These are phyloP conservation scores for Aphelocoma coerulescens DNA, from an alignment of 2,113 vertebrate genomes.

Conservation along the genomic window DNA sequence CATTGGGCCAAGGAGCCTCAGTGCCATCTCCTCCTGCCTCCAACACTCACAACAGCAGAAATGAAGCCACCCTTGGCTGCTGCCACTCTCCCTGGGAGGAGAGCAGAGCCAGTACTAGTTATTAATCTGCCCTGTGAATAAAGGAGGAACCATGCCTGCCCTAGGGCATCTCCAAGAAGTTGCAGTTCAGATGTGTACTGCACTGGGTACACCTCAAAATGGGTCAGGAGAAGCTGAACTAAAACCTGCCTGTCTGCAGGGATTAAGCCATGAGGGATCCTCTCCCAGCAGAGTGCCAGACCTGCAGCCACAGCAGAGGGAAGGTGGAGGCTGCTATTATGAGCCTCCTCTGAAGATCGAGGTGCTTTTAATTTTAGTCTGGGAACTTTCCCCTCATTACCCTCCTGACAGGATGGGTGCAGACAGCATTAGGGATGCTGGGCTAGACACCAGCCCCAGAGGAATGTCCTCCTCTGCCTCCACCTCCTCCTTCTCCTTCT, in stretches of 20 bases:
- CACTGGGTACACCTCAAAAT: not conserved
- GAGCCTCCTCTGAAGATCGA: not conserved
- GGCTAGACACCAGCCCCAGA: slow-evolving; percentile 57
- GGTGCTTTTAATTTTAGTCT: slow-evolving; percentile 52
- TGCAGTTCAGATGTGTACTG: not conserved
- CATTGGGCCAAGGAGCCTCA: not conserved
- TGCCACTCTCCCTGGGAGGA: not conserved
- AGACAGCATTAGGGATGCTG: slow-evolving; percentile 70
- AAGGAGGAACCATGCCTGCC: not conserved
- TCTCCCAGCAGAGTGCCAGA: not conserved
- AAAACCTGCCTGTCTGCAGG: not conserved
- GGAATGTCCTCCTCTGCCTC: slow-evolving; percentile 41
- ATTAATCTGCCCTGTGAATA: not conserved
- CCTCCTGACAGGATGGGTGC: slow-evolving; percentile 63
- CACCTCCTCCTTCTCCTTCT: not conserved
- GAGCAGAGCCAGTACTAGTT: not conserved
- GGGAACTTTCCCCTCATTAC: slow-evolving; percentile 69
- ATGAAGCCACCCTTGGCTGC: accelerated
- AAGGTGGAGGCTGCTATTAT: not conserved
- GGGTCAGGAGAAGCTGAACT: not conserved
- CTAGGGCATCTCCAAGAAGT: not conserved
- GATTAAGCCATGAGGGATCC: not conserved
- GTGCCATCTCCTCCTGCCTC: not conserved
- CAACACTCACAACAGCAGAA: not conserved
- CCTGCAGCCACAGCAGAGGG: not conserved